phyloP scores from a whole-genome alignment of 2,888 invertebrate genomes.

The Acrobasis consociella region DNA sequence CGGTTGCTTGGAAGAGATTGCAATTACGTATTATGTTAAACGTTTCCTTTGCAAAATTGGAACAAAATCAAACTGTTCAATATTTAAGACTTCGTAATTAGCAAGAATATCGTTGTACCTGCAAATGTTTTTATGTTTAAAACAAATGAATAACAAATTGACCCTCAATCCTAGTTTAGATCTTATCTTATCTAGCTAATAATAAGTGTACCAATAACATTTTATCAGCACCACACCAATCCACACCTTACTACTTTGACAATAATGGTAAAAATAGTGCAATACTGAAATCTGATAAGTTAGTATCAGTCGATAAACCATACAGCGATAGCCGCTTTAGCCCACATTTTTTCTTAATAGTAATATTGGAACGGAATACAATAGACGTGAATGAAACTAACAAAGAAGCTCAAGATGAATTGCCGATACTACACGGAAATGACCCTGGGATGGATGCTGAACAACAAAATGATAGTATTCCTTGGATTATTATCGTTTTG shows the following conservation, averaged over 20 bases:
- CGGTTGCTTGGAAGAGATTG: no score
- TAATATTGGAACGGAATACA: not conserved
- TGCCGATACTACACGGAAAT: conserved; percentile 59
- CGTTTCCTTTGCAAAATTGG: no score
- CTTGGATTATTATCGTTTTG: conserved; percentile 60
- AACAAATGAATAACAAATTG: not conserved
- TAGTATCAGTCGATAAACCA: conserved; percentile 21
- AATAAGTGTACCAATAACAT: conserved; percentile 11
- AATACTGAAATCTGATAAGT: not conserved
- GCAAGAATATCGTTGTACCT: no score
- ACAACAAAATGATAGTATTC: conserved; percentile 70
- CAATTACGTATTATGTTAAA: no score
- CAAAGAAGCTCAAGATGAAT: conserved; percentile 40
- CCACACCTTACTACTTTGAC: not conserved
- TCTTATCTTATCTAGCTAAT: conserved; percentile 16
- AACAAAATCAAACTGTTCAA: no score
- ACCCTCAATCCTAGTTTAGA: not conserved
- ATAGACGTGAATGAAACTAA: conserved; percentile 24
- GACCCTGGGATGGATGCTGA: conserved; percentile 59
- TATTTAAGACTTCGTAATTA: no score
- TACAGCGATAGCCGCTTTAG: conserved; percentile 7
- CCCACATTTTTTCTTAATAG: conserved; percentile 1
- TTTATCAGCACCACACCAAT: not conserved
- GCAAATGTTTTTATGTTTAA: no score
- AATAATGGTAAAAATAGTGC: not conserved